These are phyloP conservation scores for Acronicta psi DNA, from an alignment of 2,888 invertebrate genomes.

Conservation along the genomic window DNA sequence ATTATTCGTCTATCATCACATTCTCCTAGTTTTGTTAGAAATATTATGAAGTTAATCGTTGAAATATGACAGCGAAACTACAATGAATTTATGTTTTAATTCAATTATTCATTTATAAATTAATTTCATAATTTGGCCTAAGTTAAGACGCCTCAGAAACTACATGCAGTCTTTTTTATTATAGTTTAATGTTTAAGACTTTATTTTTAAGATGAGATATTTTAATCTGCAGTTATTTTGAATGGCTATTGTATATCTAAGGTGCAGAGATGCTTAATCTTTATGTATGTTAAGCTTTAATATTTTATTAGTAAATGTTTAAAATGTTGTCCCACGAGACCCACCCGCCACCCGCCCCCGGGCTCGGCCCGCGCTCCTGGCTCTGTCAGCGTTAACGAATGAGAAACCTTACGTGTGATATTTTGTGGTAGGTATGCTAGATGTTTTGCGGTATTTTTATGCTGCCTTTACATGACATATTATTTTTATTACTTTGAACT, in stretches of 20 bases:
- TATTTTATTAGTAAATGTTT: conserved; percentile 89
- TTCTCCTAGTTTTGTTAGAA: conserved; percentile 65
- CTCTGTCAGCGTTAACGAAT: conserved; percentile 63
- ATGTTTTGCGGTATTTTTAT: conserved; percentile 78
- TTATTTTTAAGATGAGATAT: conserved; percentile 89
- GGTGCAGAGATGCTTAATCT: conserved; percentile 89
- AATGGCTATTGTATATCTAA: conserved; percentile 88
- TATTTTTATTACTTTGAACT: conserved; percentile 72
- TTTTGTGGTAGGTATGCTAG: conserved; percentile 83
- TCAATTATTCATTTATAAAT: conserved; percentile 65
- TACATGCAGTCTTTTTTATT: conserved; percentile 78
- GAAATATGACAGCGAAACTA: conserved; percentile 80
- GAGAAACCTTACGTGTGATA: conserved; percentile 82
- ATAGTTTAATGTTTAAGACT: conserved; percentile 87
- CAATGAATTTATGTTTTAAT: conserved; percentile 77
- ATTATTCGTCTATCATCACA: conserved; percentile 73
- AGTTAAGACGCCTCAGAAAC: conserved; percentile 80
- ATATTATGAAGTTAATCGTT: conserved; percentile 54
- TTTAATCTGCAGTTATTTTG: conserved; percentile 89
- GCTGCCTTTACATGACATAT: conserved; percentile 76
- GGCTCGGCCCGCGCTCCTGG: conserved; percentile 48
- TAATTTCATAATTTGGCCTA: conserved; percentile 79
- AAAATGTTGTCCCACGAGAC: conserved; percentile 81
- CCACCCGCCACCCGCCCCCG: conserved; percentile 67
- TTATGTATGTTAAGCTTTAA: conserved; percentile 90